phyloP scores from a whole-genome alignment of 2,797 vertebrate species.

The Choloepus didactylus region DNA sequence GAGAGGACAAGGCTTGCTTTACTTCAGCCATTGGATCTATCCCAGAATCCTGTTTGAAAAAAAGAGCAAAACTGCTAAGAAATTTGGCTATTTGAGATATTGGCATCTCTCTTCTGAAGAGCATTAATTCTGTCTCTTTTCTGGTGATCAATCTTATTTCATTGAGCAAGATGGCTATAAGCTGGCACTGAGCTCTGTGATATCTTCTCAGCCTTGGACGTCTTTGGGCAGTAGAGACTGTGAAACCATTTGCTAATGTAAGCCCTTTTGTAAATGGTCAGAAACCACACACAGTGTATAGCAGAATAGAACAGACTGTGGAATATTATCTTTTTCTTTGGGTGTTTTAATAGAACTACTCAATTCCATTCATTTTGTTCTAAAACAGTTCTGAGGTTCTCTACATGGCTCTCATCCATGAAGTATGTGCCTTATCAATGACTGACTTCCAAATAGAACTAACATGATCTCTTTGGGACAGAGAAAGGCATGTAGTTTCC shows the following conservation, averaged over 20 bases:
- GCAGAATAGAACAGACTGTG: background rate
- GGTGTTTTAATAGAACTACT: background rate
- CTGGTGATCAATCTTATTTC: background rate
- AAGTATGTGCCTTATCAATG: background rate
- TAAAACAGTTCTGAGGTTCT: background rate
- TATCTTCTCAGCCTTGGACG: background rate
- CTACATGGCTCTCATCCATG: background rate
- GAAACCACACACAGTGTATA: background rate
- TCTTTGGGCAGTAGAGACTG: background rate
- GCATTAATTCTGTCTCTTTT: background rate
- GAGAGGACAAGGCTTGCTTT: background rate
- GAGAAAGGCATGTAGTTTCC: background rate
- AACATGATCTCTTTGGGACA: background rate
- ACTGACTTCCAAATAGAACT: background rate
- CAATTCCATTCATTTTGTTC: background rate
- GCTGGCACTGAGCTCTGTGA: background rate
- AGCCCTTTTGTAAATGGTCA: background rate
- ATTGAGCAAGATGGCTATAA: background rate
- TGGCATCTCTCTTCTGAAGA: background rate
- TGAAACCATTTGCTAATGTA: background rate
- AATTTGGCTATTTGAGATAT: background rate
- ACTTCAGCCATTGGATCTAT: background rate
- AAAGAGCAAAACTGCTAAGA: background rate
- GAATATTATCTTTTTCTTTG: background rate
- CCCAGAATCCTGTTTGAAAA: background rate